Conservation (phyloP, 2,797 vertebrate species). For the Brachyalestes nurse region DNA sequence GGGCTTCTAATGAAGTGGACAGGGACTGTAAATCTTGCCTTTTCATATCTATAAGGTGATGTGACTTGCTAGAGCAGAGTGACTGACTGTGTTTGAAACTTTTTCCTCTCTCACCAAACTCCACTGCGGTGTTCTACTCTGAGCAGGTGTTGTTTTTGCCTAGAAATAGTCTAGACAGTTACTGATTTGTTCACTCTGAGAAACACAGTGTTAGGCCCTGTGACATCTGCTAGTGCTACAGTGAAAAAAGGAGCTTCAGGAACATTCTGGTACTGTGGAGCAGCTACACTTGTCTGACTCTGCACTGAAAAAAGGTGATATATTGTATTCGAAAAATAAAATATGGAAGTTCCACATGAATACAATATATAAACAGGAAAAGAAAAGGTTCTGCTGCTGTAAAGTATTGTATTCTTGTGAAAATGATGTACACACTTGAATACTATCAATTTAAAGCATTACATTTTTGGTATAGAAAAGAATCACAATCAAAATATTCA, state of each 20-base stretch:
- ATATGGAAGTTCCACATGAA: too few species aligned
- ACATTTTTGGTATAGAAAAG: too few species aligned
- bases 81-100: background rate
- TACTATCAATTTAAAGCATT: too few species aligned
- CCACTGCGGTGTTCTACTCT: background rate
- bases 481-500: too few species aligned
- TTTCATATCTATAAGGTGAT: background rate
- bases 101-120: background rate
- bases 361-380: too few species aligned
- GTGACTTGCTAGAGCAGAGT: background rate
- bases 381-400: too few species aligned
- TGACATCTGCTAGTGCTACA: constrained; percentile 20
- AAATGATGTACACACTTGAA: too few species aligned
- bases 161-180: background rate
- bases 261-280: constrained; percentile 9
- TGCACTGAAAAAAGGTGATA: background rate
- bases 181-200: constrained; percentile 10
- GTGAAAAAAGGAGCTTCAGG: constrained; percentile 18
- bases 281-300: constrained; percentile 31
- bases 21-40: background rate
- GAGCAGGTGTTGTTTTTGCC: constrained; percentile 5
- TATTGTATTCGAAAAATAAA: too few species aligned
- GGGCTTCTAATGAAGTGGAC: background rate
- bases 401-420: too few species aligned
- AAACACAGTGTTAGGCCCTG: constrained; percentile 18